Evolutionary conservation across 1,140 invertebrate species (phyloP).

Genomic region (Brachystomella parvula): DNA sequence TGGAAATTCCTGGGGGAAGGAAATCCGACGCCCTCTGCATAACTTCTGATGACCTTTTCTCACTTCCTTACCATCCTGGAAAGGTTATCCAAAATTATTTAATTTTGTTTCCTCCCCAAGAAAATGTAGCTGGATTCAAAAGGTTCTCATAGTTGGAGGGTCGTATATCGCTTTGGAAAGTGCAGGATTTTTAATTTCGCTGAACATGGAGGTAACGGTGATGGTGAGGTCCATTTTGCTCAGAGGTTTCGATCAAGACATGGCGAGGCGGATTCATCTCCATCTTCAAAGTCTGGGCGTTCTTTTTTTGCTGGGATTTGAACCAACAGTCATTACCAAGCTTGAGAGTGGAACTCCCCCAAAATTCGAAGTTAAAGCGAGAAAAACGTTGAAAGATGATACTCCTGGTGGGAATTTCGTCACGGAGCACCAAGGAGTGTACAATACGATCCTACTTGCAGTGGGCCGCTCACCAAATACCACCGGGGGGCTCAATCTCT

Average conservation of each 20-base stretch:
- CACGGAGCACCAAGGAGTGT: slow-evolving; percentile 43
- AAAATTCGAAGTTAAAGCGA: neutral
- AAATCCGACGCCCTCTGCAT: slow-evolving; percentile 50
- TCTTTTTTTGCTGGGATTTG: slow-evolving; percentile 68
- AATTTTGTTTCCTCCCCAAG: no score
- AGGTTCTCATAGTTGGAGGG: slow-evolving; percentile 58
- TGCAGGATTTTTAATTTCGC: slow-evolving; percentile 54
- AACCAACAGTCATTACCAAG: slow-evolving; percentile 69
- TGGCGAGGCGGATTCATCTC: slow-evolving; percentile 71
- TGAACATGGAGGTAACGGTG: slow-evolving; percentile 54
- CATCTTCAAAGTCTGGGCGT: slow-evolving; percentile 78
- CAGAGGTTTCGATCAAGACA: slow-evolving; percentile 95
- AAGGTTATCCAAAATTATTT: no score
- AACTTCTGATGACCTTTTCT: slow-evolving; percentile 63
- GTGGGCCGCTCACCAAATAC: slow-evolving; percentile 62
- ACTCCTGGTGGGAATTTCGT: slow-evolving; percentile 44
- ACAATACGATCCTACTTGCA: slow-evolving; percentile 77
- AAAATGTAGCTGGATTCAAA: no score
- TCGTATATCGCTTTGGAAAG: slow-evolving; percentile 62
- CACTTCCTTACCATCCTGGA: slow-evolving; percentile 53
- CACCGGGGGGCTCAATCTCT: slow-evolving; percentile 56
- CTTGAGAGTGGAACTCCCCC: slow-evolving; percentile 48
- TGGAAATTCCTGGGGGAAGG: slow-evolving; percentile 52
- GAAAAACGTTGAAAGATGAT: neutral
- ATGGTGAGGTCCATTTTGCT: slow-evolving; percentile 83